Evolutionary conservation across 2,113 vertebrate genomes (phyloP).

Genomic region (Trogon surrucura): DNA sequence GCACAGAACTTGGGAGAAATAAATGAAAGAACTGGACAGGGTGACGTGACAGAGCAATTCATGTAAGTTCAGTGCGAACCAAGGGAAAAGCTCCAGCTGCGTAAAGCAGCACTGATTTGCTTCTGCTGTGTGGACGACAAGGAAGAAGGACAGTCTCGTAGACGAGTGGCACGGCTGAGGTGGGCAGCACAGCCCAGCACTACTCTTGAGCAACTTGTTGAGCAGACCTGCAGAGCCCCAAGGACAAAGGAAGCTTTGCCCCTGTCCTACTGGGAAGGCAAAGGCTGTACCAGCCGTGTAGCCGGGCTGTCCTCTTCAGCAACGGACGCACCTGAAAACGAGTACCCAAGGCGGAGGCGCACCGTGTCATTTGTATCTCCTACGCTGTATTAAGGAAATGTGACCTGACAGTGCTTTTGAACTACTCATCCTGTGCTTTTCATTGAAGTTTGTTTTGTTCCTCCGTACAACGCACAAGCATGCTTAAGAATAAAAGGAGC

Average conservation of each 20-base stretch:
- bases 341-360: neutral
- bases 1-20: neutral
- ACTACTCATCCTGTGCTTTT: neutral
- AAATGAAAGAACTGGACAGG: neutral
- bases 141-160: neutral
- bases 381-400: neutral
- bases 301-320: neutral
- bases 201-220: neutral
- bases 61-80: neutral
- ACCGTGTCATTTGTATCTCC: rapidly evolving
- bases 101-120: neutral
- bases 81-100: neutral
- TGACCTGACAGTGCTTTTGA: neutral
- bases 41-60: neutral
- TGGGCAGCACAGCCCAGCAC: neutral
- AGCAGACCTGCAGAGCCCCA: neutral
- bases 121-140: rapidly evolving
- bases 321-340: neutral
- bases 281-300: neutral
- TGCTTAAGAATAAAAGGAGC: neutral
- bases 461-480: neutral
- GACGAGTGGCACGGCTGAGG: neutral
- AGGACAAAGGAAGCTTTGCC: neutral
- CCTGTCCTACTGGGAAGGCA: neutral
- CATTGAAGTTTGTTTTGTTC: neutral